Percentiles rank a stretch among this genome's conserved stretches.
phyloP scores from a whole-genome alignment of 2,888 invertebrate genomes.

The Drosophila macrospina region DNA sequence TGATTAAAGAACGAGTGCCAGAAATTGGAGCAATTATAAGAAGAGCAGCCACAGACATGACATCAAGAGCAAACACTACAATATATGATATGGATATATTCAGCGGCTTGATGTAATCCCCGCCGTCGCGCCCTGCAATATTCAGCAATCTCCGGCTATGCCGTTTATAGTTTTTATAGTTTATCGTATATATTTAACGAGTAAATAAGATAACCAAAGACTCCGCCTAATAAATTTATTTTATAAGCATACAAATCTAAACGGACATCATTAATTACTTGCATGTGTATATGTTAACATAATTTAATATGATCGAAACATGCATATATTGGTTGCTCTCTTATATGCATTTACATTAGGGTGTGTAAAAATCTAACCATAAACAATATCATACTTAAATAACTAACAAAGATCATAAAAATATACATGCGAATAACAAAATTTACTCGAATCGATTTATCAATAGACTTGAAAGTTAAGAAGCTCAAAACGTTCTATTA shows the following conservation, averaged over 20 bases:
- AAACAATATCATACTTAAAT: not conserved
- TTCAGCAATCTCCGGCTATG: constrained; percentile 67
- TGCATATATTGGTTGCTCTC: not conserved
- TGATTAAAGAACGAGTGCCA: constrained; percentile 74
- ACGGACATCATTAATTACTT: constrained; percentile 22
- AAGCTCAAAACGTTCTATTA: constrained; percentile 14
- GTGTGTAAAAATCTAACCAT: constrained; percentile 1
- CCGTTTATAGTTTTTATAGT: constrained; percentile 42
- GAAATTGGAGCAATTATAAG: no score
- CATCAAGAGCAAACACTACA: no score
- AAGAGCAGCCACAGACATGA: no score
- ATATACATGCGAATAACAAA: not conserved
- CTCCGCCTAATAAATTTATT: constrained; percentile 66
- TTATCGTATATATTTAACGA: constrained; percentile 44
- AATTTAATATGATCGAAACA: not conserved
- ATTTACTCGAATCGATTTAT: not conserved
- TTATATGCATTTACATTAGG: not conserved
- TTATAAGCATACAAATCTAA: constrained; percentile 41
- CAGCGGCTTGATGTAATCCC: no score
- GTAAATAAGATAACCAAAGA: constrained; percentile 74
- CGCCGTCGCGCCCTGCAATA: constrained; percentile 37
- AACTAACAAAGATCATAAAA: not conserved
- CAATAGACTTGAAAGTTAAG: constrained; percentile 8
- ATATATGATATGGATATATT: no score
- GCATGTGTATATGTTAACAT: not conserved